Base-by-base conservation (phyloP, 2,113 vertebrate species). In the Equus przewalskii region DNA sequence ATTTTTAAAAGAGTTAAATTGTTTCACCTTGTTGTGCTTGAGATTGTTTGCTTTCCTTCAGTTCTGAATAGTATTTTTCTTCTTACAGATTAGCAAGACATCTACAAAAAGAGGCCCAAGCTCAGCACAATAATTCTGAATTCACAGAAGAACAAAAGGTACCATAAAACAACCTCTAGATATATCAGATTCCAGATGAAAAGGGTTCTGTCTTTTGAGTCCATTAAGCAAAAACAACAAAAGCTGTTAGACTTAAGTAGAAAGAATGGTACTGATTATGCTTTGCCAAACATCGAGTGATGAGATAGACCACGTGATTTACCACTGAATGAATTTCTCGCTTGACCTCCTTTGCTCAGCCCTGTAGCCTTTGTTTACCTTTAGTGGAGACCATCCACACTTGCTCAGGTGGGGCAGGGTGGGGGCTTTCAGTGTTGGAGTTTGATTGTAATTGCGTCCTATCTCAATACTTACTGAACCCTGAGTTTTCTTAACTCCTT, bases 61-160 rank as follows among this genome's bases (percentile, higher is more conserved):
- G 1, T 78, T 87, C 65, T 94, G 36, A 36, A 41, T 49, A 54
- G 41, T 84, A 64, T 96, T 91, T 96, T 97, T 98, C 67, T 98
- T 98, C 28, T 79, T 98, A 91, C 98, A 99, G 99, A 99, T 98
- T 99, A 94, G 99, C 99, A 69, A 99, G 99, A 98, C 99, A 99
- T 86, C 98, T 99, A 93, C 99, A 99, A 91, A 99, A 99, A 98
- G 99, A 99, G 97, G 99, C 99, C 0, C 99, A 99, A 98, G 99
- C 99, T 81, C 99, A 99, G 83, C 98, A 99, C 94, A 99, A 99
- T 97, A 99, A 99, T 69, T 99, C 99, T 0, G 99, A 99, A 95
- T 99, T 99, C 98, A 99, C 99, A 89, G 99, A 99, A 97, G 99
- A 99, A 95, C 99, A 99, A 98, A 99, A 99, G 99, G 99, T 99